These are phyloP conservation scores for Thaumetopoea pityocampa DNA, from an alignment of 1,140 invertebrate species.

Conservation along the genomic window DNA sequence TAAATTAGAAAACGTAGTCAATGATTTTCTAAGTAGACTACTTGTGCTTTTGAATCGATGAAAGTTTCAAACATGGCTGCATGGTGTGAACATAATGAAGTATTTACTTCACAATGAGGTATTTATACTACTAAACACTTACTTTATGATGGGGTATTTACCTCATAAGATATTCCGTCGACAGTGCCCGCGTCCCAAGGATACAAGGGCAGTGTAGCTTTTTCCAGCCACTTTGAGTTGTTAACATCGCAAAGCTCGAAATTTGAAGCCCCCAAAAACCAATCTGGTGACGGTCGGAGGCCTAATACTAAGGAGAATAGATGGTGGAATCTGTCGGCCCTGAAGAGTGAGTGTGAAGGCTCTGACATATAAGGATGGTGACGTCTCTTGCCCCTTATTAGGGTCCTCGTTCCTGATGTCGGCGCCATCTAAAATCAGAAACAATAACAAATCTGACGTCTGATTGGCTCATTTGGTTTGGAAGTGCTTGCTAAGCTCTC, in stretches of 20 bases:
- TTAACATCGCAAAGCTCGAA: slow-evolving; percentile 52
- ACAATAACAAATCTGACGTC: too few species aligned
- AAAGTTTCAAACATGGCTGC: too few species aligned
- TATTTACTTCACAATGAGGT: too few species aligned
- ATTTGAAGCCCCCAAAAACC: slow-evolving; percentile 52
- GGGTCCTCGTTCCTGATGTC: slow-evolving; percentile 40
- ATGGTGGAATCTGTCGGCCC: slow-evolving; percentile 52
- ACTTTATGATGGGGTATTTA: too few species aligned
- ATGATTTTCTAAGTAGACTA: too few species aligned
- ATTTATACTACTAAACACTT: too few species aligned
- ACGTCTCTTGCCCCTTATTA: slow-evolving; percentile 50
- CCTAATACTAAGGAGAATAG: slow-evolving; percentile 51
- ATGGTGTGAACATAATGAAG: too few species aligned
- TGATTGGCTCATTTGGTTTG: too few species aligned
- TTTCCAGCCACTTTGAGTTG: slow-evolving; percentile 46
- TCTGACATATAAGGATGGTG: slow-evolving; percentile 53
- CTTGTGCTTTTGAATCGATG: too few species aligned
- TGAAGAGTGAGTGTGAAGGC: slow-evolving; percentile 50
- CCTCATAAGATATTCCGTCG: slow-evolving; percentile 60
- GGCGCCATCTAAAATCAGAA: slow-evolving; percentile 40
- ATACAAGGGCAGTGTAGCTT: slow-evolving; percentile 41
- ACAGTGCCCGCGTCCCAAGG: slow-evolving; percentile 63
- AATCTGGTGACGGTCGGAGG: slow-evolving; percentile 58
- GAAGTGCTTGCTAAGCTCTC: too few species aligned
- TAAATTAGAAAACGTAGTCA: too few species aligned